These are phyloP conservation scores for Apamea epomidion DNA, from an alignment of 2,888 invertebrate genomes.

Conservation along the genomic window DNA sequence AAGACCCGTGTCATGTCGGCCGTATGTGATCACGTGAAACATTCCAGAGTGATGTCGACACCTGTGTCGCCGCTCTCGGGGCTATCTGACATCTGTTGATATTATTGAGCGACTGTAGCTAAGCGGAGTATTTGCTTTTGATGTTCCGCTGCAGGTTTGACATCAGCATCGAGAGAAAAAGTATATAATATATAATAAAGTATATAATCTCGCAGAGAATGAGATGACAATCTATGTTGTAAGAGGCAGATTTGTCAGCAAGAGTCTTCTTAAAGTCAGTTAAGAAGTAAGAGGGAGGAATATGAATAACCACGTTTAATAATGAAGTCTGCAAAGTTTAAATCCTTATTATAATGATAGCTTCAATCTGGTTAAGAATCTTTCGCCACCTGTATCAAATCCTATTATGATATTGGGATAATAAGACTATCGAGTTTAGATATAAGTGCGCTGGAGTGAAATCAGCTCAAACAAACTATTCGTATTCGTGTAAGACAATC, in stretches of 20 bases:
- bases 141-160: background rate
- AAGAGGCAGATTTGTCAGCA: background rate
- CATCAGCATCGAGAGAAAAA: background rate
- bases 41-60: conserved; percentile 19
- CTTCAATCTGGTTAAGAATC: conserved; percentile 32
- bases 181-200: too few species aligned
- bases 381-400: conserved; percentile 40
- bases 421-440: conserved; percentile 21
- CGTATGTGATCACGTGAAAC: conserved; percentile 5
- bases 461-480: conserved; percentile 54
- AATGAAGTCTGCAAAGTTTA: conserved; percentile 56
- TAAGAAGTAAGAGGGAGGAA: conserved; percentile 26
- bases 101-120: background rate
- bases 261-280: conserved; percentile 16
- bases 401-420: conserved; percentile 38
- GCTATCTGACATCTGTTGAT: conserved; percentile 25
- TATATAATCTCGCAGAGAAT: background rate
- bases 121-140: background rate
- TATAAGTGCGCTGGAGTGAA: conserved; percentile 36
- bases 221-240: conserved; percentile 4
- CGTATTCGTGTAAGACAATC: conserved; percentile 51
- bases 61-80: conserved; percentile 38
- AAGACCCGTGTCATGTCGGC: conserved; percentile 24
- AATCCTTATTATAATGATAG: conserved; percentile 42
- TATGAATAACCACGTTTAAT: conserved; percentile 48